Evolutionary conservation across 2,888 invertebrate species (phyloP), one percentile per base, ranked within the genome.

Genomic region (Agrotis ipsilon): DNA sequence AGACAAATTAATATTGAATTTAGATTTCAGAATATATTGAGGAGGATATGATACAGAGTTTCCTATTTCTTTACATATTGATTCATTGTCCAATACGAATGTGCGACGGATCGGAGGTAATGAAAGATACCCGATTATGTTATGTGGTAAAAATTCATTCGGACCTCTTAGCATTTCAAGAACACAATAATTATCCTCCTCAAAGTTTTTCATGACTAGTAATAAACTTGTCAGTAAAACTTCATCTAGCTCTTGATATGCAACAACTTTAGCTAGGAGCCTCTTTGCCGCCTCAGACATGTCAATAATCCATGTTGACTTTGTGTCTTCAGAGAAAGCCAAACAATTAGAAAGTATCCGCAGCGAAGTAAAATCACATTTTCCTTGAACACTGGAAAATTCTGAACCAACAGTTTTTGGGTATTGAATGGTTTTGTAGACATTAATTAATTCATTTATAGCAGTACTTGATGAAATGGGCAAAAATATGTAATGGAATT

Each of bases 401-500:
- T 87, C 83, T 19, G 76, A 72, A 58, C 82, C 68, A 46, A 70
- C 52, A 66, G 66, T 75, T 63, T 73, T 74, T 43, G 67, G 60
- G 48, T 68, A 80, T 45, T 83, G 68, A 60, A 77, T 78, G 16
- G 19, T 66, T 80, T 83, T 84, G 75, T 92, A 92, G 66, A 91
- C 92, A 72, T 90, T 83, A 62, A 96, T 93, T 72, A 94, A 89
- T 80, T 93, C 92, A 82, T 95, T 94, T 64, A 93, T 87, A 55
- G 92, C 91, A 54, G 89, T 90, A 63, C 90, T 88, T 62, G 94
- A 93, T 2, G 94, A 92, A 88, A 96, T 93, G 1, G 95, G 93
- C 73, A 96, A 87, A 88, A 91, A 95, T 82, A 96, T 90, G 66
- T 96, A 96, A 75, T 95, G 93, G 76, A 94, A 96, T 81, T 95